These are phyloP conservation scores for Aotus griseimembra DNA, from an alignment of 2,797 vertebrate genomes.

Conservation along the genomic window DNA sequence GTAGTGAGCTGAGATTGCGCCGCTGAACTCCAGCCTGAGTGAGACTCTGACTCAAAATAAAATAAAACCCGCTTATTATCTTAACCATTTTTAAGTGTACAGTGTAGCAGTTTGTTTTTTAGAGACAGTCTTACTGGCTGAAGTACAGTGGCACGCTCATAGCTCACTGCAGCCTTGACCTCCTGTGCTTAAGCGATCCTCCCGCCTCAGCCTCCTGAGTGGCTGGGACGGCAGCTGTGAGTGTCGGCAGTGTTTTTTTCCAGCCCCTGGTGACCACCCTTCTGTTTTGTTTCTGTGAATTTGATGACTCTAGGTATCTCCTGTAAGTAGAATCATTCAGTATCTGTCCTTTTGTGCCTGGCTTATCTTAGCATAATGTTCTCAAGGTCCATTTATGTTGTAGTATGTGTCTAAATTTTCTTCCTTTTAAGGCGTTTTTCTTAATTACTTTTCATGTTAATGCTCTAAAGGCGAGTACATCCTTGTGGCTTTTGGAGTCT, in stretches of 20 bases:
- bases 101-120: not conserved
- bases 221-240: not conserved
- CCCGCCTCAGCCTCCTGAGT: not conserved
- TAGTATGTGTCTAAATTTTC: not conserved
- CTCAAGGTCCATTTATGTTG: too few species aligned
- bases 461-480: not conserved
- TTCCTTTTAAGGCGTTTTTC: not conserved
- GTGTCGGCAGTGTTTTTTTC: too few species aligned
- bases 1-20: rapidly evolving
- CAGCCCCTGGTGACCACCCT: not conserved
- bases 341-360: too few species aligned
- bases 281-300: not conserved
- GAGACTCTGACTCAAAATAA: not conserved
- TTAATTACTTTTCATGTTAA: not conserved
- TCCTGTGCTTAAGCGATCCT: not conserved
- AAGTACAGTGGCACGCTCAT: too few species aligned
- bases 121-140: not conserved
- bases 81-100: not conserved
- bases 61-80: not conserved
- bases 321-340: rapidly evolving
- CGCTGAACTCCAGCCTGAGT: not conserved
- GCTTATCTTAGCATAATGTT: rapidly evolving
- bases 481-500: not conserved
- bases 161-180: not conserved
- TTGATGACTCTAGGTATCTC: not conserved